These are phyloP conservation scores for Pachypanchax playfairii DNA, from an alignment of 2,113 vertebrate genomes.

Conservation along the genomic window DNA sequence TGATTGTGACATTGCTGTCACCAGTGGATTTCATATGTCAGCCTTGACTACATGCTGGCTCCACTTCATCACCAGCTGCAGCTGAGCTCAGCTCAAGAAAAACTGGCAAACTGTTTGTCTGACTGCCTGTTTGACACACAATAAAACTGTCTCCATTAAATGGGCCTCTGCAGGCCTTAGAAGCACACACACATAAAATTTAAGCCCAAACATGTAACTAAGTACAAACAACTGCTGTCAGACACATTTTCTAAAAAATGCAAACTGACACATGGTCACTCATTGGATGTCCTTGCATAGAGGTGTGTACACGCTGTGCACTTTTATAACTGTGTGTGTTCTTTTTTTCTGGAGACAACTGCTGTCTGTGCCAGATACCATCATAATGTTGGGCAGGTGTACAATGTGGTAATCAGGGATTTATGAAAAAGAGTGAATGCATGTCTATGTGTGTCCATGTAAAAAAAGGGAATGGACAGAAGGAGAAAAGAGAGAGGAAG, in stretches of 20 bases:
- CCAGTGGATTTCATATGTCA: slow-evolving; percentile 77
- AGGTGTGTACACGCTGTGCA: slow-evolving; percentile 21
- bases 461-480: slow-evolving; percentile 9
- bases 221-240: slow-evolving; percentile 1
- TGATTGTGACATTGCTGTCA: slow-evolving; percentile 64
- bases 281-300: slow-evolving; percentile 23
- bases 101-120: slow-evolving; percentile 75
- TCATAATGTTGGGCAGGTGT: slow-evolving; percentile 76
- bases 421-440: slow-evolving; percentile 43
- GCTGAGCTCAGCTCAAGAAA: slow-evolving; percentile 74
- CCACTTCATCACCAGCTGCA: slow-evolving; percentile 79
- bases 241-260: slow-evolving; percentile 24
- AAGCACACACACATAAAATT: not conserved
- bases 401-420: slow-evolving; percentile 76
- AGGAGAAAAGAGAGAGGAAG: slow-evolving; percentile 17
- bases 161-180: slow-evolving; percentile 53
- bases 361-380: slow-evolving; percentile 69
- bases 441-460: slow-evolving; percentile 16
- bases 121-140: slow-evolving; percentile 66
- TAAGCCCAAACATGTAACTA: not conserved
- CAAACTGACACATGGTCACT: slow-evolving; percentile 25
- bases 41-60: slow-evolving; percentile 77
- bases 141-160: slow-evolving; percentile 78
- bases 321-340: slow-evolving; percentile 18
- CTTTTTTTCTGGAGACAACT: slow-evolving; percentile 58